These are phyloP conservation scores for Ceratothoa steindachneri DNA, from an alignment of 2,888 invertebrate genomes.

Conservation along the genomic window DNA sequence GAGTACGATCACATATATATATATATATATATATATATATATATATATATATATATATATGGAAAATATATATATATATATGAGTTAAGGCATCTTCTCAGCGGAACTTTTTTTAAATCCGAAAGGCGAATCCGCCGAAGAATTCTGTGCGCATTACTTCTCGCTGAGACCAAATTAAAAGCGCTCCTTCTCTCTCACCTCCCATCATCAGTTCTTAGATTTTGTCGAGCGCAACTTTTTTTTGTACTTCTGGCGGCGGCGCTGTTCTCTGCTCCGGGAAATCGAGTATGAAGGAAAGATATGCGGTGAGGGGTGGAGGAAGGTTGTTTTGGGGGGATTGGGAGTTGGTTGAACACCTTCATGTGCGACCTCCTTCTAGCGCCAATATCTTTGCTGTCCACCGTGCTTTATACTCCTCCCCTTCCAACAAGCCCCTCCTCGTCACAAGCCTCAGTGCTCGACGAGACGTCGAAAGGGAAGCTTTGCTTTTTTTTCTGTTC, in stretches of 20 bases:
- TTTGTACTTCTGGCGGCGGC: neutral
- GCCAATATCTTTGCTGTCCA: neutral
- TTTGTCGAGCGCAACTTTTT: neutral
- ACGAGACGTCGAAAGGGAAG: neutral
- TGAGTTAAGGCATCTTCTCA: neutral
- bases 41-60: neutral
- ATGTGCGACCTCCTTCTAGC: neutral
- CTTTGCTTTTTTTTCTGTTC: neutral
- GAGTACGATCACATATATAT: neutral
- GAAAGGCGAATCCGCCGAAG: too few species aligned
- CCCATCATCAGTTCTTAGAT: neutral
- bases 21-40: neutral
- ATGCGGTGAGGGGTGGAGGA: too few species aligned
- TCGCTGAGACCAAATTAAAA: neutral
- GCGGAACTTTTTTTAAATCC: neutral
- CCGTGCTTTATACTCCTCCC: neutral
- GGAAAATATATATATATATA: neutral
- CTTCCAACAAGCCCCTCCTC: conserved; percentile 1
- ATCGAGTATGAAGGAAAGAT: neutral
- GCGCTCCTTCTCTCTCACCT: too few species aligned
- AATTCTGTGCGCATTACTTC: too few species aligned
- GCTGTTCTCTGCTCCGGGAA: too few species aligned
- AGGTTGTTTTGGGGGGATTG: too few species aligned
- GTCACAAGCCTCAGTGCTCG: neutral
- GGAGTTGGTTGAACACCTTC: neutral